Evolutionary conservation across 1,140 invertebrate genomes (phyloP).

Genomic region (Papilio aristodemus): DNA sequence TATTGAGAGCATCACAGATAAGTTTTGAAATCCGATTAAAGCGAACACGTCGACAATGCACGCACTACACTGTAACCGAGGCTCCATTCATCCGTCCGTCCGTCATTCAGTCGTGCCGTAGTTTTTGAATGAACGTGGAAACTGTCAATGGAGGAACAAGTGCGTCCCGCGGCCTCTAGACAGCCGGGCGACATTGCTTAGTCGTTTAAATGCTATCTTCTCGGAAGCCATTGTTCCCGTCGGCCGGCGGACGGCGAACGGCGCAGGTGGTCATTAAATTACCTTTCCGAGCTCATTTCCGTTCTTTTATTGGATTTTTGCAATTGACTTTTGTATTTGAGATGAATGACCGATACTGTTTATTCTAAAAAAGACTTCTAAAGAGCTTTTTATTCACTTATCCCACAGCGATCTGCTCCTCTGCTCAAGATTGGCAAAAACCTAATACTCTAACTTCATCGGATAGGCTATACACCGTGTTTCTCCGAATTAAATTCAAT

Average conservation of each 20-base stretch:
- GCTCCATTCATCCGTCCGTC: constrained; percentile 27
- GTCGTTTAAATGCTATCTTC: constrained; percentile 47
- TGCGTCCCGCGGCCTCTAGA: constrained; percentile 41
- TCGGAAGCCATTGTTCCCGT: constrained; percentile 32
- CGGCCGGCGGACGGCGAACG: neutral
- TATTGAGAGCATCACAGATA: neutral
- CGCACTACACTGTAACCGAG: constrained; percentile 38
- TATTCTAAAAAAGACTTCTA: neutral
- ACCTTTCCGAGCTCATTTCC: constrained; percentile 61
- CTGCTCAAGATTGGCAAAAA: neutral
- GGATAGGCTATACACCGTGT: too few relatives aligned
- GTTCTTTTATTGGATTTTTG: constrained; percentile 46
- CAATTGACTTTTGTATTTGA: constrained; percentile 23
- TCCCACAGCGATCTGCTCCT: too few relatives aligned
- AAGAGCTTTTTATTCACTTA: neutral
- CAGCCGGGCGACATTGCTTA: constrained; percentile 46
- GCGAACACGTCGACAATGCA: constrained; percentile 34
- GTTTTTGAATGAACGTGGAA: constrained; percentile 52
- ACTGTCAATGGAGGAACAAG: constrained; percentile 48
- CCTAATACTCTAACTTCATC: too few relatives aligned
- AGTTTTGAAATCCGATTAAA: constrained; percentile 33
- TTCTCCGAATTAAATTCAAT: too few relatives aligned
- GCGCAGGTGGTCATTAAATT: constrained; percentile 65
- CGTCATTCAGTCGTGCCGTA: constrained; percentile 49
- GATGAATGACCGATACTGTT: constrained; percentile 1